A percentile compares a stretch with the other conserved stretches of the same genome.
These are phyloP conservation scores for Anas capensis DNA, from an alignment of 2,797 vertebrate species.

Conservation along the genomic window DNA sequence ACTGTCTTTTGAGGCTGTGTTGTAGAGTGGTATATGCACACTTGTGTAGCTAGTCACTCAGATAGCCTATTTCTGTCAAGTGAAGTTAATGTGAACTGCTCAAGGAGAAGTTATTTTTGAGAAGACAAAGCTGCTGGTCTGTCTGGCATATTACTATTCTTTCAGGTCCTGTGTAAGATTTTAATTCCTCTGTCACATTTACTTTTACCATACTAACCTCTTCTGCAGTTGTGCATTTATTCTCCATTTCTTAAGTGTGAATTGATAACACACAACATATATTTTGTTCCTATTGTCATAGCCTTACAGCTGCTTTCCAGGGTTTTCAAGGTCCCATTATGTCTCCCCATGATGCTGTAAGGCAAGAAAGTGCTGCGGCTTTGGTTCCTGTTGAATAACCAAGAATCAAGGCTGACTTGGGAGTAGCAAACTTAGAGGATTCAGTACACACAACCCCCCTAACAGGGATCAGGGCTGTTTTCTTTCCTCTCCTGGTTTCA, in stretches of 20 bases:
- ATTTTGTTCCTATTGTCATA: accelerated
- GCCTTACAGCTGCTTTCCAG: not conserved
- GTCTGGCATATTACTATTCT: not conserved
- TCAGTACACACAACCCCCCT: not conserved
- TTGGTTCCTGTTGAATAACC: not conserved
- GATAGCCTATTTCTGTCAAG: slow-evolving; percentile 50
- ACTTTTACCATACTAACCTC: not conserved
- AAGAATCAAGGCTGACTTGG: not conserved
- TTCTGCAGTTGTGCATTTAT: not conserved
- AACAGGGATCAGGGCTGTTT: accelerated
- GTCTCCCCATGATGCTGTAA: accelerated
- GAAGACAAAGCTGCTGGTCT: not conserved
- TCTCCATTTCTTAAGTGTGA: not conserved
- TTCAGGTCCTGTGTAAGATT: not conserved
- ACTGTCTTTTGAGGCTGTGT: not conserved
- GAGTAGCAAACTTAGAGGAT: not conserved
- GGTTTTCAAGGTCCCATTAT: accelerated
- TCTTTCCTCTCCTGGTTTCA: accelerated
- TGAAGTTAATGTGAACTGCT: slow-evolving; percentile 6
- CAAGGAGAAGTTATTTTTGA: not conserved
- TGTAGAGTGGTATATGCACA: not conserved
- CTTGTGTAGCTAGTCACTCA: not conserved
- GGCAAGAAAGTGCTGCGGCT: not conserved
- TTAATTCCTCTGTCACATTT: not conserved
- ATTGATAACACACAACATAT: not conserved